phyloP scores from a whole-genome alignment of 2,113 vertebrate species.

The Lamprotornis superbus region DNA sequence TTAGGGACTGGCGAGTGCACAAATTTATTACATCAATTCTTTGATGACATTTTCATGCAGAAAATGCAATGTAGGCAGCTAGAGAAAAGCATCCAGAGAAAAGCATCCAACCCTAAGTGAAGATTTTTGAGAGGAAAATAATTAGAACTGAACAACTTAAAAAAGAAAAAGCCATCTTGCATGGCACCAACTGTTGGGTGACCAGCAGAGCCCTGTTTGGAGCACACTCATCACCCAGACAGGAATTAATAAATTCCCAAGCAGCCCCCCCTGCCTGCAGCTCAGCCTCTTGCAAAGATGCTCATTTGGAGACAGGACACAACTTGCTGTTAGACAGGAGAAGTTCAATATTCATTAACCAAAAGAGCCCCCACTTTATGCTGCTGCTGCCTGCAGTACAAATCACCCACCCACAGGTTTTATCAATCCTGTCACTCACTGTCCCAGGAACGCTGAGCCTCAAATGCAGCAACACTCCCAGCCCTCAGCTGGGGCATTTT shows the following conservation, averaged over 20 bases:
- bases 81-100: not conserved
- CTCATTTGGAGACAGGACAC: not conserved
- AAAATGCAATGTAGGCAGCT: not conserved
- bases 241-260: not conserved
- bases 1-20: not conserved
- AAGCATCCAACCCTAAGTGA: not conserved
- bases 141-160: not conserved
- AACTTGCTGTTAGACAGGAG: not conserved
- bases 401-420: not conserved
- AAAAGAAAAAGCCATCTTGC: not conserved
- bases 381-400: not conserved
- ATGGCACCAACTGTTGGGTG: not conserved
- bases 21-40: constrained; percentile 18
- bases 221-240: not conserved
- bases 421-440: not conserved
- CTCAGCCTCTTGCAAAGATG: not conserved
- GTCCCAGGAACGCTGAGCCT: not conserved
- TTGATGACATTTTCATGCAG: not conserved
- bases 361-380: not conserved
- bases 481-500: not conserved
- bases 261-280: not conserved
- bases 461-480: not conserved
- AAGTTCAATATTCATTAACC: not conserved
- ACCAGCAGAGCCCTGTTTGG: not conserved
- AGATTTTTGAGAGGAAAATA: constrained; percentile 3